A percentile compares a stretch with the other conserved stretches of the same genome.
Conservation (phyloP, 2,113 vertebrate species). For the Chaenogobius annularis region DNA sequence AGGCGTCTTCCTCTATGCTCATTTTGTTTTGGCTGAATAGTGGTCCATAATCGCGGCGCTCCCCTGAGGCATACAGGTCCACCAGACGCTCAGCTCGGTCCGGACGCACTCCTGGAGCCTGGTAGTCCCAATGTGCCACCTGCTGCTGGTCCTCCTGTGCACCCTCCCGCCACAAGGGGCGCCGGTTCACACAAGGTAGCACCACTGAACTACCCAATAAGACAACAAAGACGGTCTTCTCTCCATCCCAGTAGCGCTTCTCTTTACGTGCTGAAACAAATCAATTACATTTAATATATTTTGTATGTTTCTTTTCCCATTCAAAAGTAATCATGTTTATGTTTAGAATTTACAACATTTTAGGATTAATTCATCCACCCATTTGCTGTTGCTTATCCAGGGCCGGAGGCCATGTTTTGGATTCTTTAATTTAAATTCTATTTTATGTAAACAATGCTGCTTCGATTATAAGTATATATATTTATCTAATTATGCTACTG, state of each 20-base stretch:
- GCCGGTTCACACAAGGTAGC: conserved; percentile 86
- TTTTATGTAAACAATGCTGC: no score
- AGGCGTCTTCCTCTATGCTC: conserved; percentile 82
- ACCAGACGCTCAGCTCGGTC: conserved; percentile 89
- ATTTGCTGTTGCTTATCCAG: no score
- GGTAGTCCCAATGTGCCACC: conserved; percentile 95
- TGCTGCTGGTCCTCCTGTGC: conserved; percentile 91
- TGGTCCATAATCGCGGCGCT: conserved; percentile 85
- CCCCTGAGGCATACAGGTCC: conserved; percentile 90
- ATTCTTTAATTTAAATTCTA: no score
- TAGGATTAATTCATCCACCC: no score
- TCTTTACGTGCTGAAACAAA: conserved; percentile 74
- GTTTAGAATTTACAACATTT: no score
- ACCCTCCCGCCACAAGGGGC: conserved; percentile 88
- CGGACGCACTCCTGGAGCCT: conserved; percentile 87
- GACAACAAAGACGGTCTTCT: conserved; percentile 84
- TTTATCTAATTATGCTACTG: no score
- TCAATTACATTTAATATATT: background rate
- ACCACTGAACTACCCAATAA: conserved; percentile 78
- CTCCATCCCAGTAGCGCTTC: conserved; percentile 85
- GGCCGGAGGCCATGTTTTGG: no score
- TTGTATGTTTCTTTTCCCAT: no score
- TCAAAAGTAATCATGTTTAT: no score
- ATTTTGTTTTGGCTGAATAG: conserved; percentile 83
- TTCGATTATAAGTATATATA: no score